phyloP scores from a whole-genome alignment of 2,113 vertebrate species.

The Himantopus leucocephalus region DNA sequence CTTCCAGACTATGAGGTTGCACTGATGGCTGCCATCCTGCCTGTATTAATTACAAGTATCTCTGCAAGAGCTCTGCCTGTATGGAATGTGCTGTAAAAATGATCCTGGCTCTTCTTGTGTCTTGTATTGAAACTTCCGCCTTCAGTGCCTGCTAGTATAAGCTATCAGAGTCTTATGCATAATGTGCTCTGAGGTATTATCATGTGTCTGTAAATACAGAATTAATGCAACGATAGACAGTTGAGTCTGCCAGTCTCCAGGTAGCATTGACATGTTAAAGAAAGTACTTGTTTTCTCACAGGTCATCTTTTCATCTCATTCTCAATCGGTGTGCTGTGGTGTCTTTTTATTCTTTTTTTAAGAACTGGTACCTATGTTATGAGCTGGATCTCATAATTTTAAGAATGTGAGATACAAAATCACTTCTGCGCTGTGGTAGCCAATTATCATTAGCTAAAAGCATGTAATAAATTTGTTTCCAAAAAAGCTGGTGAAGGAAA shows the following conservation, averaged over 20 bases:
- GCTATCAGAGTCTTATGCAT: neutral
- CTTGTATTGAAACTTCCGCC: neutral
- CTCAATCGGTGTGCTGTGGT: neutral
- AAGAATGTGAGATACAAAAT: neutral
- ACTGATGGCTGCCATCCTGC: neutral
- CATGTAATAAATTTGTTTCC: neutral
- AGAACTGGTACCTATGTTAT: neutral
- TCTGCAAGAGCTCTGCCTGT: neutral
- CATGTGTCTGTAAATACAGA: neutral
- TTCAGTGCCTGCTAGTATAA: neutral
- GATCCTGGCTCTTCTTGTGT: neutral
- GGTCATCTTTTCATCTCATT: neutral
- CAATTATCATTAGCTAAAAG: neutral
- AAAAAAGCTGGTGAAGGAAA: neutral
- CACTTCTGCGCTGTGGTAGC: neutral
- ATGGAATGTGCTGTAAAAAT: neutral
- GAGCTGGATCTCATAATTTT: neutral
- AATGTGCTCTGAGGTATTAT: neutral
- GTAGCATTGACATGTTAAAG: neutral
- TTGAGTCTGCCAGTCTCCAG: neutral
- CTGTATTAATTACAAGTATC: neutral
- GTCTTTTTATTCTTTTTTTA: neutral
- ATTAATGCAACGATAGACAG: neutral
- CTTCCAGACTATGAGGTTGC: neutral
- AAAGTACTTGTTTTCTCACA: neutral